phyloP scores from a whole-genome alignment of 2,113 vertebrate genomes.

The Rhombomys opimus region DNA sequence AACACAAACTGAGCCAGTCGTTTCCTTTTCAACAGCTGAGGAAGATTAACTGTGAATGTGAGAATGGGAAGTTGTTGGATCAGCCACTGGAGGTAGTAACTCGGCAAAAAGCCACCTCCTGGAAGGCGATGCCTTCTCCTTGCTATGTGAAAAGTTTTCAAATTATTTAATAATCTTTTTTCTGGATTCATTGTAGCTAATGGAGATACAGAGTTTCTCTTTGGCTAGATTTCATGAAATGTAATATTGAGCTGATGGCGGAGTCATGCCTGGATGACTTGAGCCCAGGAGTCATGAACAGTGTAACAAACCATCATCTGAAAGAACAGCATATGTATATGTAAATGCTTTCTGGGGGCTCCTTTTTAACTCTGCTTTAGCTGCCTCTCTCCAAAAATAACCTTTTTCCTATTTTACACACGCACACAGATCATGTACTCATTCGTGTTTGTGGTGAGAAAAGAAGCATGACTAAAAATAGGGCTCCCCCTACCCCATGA shows the following conservation, averaged over 20 bases:
- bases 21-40: conserved; percentile 55
- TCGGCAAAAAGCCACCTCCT: background rate
- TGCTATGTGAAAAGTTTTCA: background rate
- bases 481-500: background rate
- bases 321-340: background rate
- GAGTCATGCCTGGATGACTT: background rate
- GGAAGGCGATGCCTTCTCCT: background rate
- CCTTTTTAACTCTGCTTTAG: background rate
- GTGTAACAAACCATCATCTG: background rate
- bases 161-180: conserved; percentile 43
- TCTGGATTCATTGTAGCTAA: background rate
- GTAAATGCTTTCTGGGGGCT: background rate
- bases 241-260: background rate
- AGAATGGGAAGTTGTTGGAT: conserved; percentile 3
- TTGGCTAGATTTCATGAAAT: conserved; percentile 44
- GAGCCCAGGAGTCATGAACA: background rate
- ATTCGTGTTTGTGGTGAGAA: background rate
- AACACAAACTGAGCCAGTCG: conserved; percentile 43
- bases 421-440: background rate
- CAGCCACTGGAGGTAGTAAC: background rate
- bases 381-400: background rate
- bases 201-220: background rate
- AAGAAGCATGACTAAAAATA: conserved; percentile 25
- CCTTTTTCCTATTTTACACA: background rate
- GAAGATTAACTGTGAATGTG: conserved; percentile 50